Evolutionary conservation across 1,140 invertebrate species (phyloP).

Genomic region (Octopus sinensis): DNA sequence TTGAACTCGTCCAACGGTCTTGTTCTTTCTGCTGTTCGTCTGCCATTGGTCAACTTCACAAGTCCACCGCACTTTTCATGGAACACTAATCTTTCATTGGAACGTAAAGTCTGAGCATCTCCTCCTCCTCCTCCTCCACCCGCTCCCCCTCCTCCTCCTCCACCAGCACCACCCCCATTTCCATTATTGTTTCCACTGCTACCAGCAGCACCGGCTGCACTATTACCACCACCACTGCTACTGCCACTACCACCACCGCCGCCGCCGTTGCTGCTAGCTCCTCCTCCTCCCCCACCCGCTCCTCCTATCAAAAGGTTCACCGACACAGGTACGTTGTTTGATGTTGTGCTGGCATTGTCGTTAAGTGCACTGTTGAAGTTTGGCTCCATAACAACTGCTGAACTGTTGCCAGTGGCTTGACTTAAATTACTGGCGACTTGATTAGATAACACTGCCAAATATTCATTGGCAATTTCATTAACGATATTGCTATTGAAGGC

Average conservation of each 20-base stretch:
- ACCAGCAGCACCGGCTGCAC: background rate
- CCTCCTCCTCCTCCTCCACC: background rate
- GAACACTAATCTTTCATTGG: constrained; percentile 68
- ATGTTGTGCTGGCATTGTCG: constrained; percentile 16
- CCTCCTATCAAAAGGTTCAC: background rate
- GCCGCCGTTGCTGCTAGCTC: background rate
- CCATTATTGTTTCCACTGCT: no score
- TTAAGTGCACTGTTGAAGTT: constrained; percentile 19
- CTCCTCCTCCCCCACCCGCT: background rate
- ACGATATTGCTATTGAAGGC: constrained; percentile 26
- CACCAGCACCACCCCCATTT: no score
- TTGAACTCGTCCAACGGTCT: constrained; percentile 69
- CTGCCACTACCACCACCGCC: background rate
- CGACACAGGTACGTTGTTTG: background rate
- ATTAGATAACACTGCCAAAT: constrained; percentile 47
- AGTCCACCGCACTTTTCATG: constrained; percentile 83
- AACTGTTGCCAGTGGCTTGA: constrained; percentile 29
- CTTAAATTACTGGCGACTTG: constrained; percentile 46
- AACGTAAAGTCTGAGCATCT: constrained; percentile 18
- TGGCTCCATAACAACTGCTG: background rate
- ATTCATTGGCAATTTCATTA: constrained; percentile 49
- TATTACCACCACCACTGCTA: constrained; percentile 21
- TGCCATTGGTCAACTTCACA: constrained; percentile 83
- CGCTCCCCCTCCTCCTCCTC: background rate
- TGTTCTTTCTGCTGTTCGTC: constrained; percentile 76